These are phyloP conservation scores for Turnix velox DNA, from an alignment of 2,113 vertebrate genomes.

Conservation along the genomic window DNA sequence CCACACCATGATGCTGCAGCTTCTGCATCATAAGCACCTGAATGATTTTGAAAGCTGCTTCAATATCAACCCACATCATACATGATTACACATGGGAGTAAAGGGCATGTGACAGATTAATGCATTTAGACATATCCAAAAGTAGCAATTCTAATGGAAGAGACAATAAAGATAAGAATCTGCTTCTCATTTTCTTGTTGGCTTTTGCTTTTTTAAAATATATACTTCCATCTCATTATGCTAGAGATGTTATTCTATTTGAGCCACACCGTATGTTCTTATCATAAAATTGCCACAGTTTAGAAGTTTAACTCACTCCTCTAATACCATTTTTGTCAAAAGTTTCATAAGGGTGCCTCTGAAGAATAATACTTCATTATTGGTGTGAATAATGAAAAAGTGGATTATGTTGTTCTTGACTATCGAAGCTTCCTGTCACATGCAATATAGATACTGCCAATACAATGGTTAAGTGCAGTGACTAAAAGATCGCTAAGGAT, in stretches of 20 bases:
- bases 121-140: not conserved
- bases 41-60: not conserved
- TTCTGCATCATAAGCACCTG: not conserved
- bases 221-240: not conserved
- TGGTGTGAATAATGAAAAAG: not conserved
- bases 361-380: not conserved
- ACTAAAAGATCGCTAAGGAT: not conserved
- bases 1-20: fast-evolving
- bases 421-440: not conserved
- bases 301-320: not conserved
- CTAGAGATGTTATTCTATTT: not conserved
- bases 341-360: not conserved
- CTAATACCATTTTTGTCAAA: not conserved
- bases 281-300: not conserved
- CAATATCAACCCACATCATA: too few species aligned
- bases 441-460: not conserved
- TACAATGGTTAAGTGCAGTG: not conserved
- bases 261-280: not conserved
- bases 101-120: not conserved
- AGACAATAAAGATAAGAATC: not conserved
- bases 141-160: not conserved
- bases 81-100: not conserved
- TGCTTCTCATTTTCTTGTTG: not conserved
- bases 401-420: not conserved
- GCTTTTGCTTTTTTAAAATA: not conserved